A percentile compares a stretch with the other conserved stretches of the same genome.
phyloP scores from a whole-genome alignment of 2,888 invertebrate genomes.

The Cosmopolites sordidus region DNA sequence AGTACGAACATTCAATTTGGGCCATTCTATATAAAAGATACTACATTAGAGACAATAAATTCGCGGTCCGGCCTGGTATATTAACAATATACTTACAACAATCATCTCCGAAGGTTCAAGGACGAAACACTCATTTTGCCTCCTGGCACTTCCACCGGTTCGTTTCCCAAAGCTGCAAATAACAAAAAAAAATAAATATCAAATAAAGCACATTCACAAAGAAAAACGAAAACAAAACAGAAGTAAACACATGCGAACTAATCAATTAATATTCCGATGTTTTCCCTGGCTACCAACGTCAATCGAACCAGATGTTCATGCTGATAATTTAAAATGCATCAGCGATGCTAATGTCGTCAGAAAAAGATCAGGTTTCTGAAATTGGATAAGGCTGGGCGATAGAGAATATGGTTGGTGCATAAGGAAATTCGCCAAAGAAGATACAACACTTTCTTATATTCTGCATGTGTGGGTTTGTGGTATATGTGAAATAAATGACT shows the following conservation, averaged over 20 bases:
- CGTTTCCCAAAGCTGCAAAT: constrained; percentile 75
- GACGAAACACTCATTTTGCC: constrained; percentile 79
- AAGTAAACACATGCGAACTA: not conserved
- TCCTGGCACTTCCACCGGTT: constrained; percentile 68
- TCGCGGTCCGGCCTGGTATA: too few species aligned
- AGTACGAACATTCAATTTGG: too few species aligned
- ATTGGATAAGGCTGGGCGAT: too few species aligned
- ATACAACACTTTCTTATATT: too few species aligned
- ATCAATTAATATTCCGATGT: not conserved
- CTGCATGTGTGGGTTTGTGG: too few species aligned
- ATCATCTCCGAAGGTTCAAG: constrained; percentile 85
- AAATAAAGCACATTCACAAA: not conserved
- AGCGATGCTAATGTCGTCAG: not conserved
- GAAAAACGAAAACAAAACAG: not conserved
- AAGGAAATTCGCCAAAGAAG: too few species aligned
- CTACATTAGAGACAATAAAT: too few species aligned
- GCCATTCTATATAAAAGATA: too few species aligned
- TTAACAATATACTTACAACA: constrained; percentile 67
- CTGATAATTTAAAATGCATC: not conserved
- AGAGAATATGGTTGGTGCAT: too few species aligned
- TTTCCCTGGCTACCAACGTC: not conserved
- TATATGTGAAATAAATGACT: too few species aligned
- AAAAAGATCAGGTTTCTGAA: not conserved
- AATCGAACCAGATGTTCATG: not conserved
- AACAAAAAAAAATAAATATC: not conserved